Base-by-base conservation (phyloP, 2,888 invertebrate species). In the Thelaira solivaga region DNA sequence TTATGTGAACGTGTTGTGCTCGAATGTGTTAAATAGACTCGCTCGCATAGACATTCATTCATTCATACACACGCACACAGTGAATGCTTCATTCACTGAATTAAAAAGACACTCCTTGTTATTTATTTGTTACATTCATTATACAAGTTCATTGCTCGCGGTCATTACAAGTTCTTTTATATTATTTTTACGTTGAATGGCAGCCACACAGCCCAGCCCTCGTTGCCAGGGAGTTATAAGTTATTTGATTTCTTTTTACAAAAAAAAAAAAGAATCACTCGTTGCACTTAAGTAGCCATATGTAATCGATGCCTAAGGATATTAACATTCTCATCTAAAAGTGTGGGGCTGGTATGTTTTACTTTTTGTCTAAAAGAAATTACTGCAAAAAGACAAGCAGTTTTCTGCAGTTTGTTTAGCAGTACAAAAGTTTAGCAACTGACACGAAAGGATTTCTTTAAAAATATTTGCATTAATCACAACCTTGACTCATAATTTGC, bases 81-180 rank as follows among this genome's bases (percentile, higher is more conserved):
- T 67, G n/a, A n/a, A n/a, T n/a, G n/a, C n/a, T 71, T 51, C 65
- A 39, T 64, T 64, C 47, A 72, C 71, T 78, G 80, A 62, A 80
- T 80, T 81, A 81, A 78, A n/a, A 82, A 81, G 80, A 69, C 72
- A 62, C 62, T 67, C 59, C 71, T 81, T 83, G 82, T 76, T 81
- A 62, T n/a, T n/a, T n/a, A n/a, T 62, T 53, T 59, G 43, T 61
- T 24, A 13, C 49, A 57, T 62, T 73, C 69, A 80, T 74, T 80
- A 81, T 82, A 82, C 77, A 84, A 85, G 84, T 85, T 84, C 86
- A 85, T 83, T 83, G 86, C 86, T 84, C 84, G 86, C 85, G 86
- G 87, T 78, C 84, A 84, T 82, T 45, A 68, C 31, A 68, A 61
- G 68, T 64, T 64, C 64, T 43, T 74, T 51, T 29, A 53, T 62